Conservation (phyloP, 2,797 vertebrate species). For the Thunnus albacares region DNA sequence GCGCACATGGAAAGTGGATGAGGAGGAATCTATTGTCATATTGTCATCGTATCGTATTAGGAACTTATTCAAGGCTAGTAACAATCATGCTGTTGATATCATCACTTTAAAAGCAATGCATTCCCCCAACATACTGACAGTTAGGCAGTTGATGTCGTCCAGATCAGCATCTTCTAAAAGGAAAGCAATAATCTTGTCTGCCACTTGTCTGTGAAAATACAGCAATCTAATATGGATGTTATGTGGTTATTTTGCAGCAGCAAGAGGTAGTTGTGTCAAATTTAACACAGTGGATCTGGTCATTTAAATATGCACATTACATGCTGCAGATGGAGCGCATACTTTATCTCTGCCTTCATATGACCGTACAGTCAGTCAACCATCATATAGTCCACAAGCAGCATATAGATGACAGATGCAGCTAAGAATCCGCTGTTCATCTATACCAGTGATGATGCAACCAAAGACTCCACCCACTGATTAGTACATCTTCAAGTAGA, state of each 20-base stretch:
- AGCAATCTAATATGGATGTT: not conserved
- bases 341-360: not conserved
- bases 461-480: not conserved
- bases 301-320: not conserved
- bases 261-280: not conserved
- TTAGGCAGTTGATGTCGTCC: conserved; percentile 7
- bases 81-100: not conserved
- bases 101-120: conserved; percentile 3
- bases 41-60: not conserved
- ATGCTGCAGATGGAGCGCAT: not conserved
- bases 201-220: not conserved
- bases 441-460: not conserved
- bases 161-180: not conserved
- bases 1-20: not conserved
- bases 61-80: not conserved
- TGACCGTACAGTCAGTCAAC: not conserved
- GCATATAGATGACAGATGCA: conserved; percentile 3
- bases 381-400: conserved; percentile 1
- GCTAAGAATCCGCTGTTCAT: not conserved
- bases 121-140: not conserved
- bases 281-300: not conserved
- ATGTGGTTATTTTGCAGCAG: not conserved
- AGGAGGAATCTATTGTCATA: conserved; percentile 16
- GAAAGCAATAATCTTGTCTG: not conserved
- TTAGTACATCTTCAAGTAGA: not conserved